Percentiles rank a stretch among this genome's conserved stretches.
These are phyloP conservation scores for Drosophila kuntzei DNA, from an alignment of 2,888 invertebrate genomes.

Conservation along the genomic window DNA sequence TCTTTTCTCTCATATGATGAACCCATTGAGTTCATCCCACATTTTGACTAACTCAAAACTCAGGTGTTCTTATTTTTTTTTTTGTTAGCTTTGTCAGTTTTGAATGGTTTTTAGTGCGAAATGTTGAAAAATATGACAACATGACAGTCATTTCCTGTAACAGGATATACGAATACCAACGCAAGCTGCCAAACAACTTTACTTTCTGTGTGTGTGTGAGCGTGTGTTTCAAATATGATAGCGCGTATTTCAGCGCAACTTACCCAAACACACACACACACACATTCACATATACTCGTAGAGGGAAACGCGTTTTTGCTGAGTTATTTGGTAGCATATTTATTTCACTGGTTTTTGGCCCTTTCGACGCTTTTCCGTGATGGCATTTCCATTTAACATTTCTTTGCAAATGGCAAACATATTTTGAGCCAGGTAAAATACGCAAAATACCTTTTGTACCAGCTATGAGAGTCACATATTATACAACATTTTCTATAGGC, in stretches of 20 bases:
- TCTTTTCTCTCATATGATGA: conserved; percentile 16
- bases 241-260: conserved; percentile 32
- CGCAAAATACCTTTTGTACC: conserved; percentile 51
- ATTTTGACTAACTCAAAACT: conserved; percentile 14
- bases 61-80: neutral
- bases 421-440: conserved; percentile 49
- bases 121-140: conserved; percentile 56
- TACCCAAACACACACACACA: conserved; percentile 6
- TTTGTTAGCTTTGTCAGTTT: conserved; percentile 26
- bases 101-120: conserved; percentile 38
- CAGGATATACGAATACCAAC: conserved; percentile 40
- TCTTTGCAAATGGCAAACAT: conserved; percentile 56
- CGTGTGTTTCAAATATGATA: conserved; percentile 43
- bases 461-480: conserved; percentile 26
- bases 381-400: conserved; percentile 60
- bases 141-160: conserved; percentile 51
- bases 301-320: conserved; percentile 27
- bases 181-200: conserved; percentile 2
- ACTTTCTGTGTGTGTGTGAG: conserved; percentile 7
- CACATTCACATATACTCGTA: neutral
- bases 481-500: neutral
- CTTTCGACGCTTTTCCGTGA: conserved; percentile 27
- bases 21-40: conserved; percentile 14
- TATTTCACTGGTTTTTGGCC: conserved; percentile 49
- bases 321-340: conserved; percentile 50